Evolutionary conservation across 2,113 vertebrate genomes (phyloP).

Genomic region (Sylvilagus bachmani): DNA sequence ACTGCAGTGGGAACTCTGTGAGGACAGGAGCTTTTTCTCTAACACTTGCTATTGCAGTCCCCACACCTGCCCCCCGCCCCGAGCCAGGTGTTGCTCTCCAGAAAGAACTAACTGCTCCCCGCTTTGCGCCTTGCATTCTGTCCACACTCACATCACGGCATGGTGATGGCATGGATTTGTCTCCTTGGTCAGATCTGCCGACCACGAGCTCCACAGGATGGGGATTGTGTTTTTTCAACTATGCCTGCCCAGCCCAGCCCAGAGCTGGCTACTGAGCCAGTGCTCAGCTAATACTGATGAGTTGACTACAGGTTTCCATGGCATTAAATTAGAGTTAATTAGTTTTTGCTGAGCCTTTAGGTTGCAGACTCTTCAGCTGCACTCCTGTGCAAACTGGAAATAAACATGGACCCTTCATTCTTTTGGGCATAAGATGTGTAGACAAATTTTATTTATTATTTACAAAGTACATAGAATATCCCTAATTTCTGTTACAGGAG

Average conservation of each 20-base stretch:
- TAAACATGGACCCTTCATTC: neutral
- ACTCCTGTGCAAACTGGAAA: neutral
- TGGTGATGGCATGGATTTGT: neutral
- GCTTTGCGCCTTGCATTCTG: neutral
- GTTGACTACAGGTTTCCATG: neutral
- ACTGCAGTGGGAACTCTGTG: neutral
- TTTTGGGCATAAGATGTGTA: neutral
- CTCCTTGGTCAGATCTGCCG: neutral
- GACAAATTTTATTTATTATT: neutral
- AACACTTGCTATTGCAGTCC: neutral
- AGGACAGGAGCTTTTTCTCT: neutral
- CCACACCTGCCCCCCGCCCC: neutral
- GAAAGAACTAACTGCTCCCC: neutral
- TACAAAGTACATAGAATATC: neutral
- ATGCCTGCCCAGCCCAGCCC: neutral
- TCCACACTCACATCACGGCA: neutral
- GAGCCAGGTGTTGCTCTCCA: neutral
- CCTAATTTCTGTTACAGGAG: neutral
- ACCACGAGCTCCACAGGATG: neutral
- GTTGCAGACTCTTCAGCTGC: neutral
- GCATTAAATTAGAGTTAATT: neutral
- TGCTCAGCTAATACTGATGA: neutral
- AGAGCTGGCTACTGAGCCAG: neutral
- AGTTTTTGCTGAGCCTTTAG: neutral
- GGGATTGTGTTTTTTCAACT: neutral